Evolutionary conservation across 2,888 invertebrate genomes (phyloP), one percentile per base, ranked within the genome.

Genomic region (Chironomus tentans): DNA sequence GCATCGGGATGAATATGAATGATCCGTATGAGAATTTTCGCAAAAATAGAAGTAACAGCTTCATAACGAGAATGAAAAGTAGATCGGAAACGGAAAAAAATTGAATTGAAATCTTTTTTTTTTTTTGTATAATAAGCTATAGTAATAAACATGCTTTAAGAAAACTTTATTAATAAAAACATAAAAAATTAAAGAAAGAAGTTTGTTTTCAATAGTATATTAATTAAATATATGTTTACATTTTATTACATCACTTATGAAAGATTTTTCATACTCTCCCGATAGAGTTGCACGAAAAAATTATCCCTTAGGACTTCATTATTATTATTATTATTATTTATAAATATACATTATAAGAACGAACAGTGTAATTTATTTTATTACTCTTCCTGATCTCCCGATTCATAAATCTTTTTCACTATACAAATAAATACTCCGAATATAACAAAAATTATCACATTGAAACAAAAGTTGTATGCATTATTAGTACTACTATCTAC

Each of bases 11-110:
- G 78, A 93, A 93, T 83, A 85, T 95, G 77, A 61, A 62, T 82
- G 98, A 98, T 85, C 97, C 97, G 0, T 98, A 97, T 82, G 98
- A 98, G 85, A 95, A 95, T 85, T 98, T 97, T 85, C 89, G 98
- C 79, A 98, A 98, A 86, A 95, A 93, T 84, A 95, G 95, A 85
- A 95, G 95, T 77, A 94, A 95, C 81, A 95, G 95, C 79, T 96
- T 95, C 86, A 95, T 96, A 78, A 94, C 94, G 78, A 87, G 96
- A 80, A 96, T 96, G 95, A 93, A 95, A 83, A 93, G 94, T 68
- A 87, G 95, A 82, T 56, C 56, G 2, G 93, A 65, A 13, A 22
- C 65, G 1, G 72, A 73, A 38, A 73, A 73, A 46, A 73, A 73
- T 61, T 73, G 18, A 68, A 24, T 24, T 65, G 13, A 22, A 65